Conservation (phyloP, 2,888 invertebrate species). For the Mesochorus sp. region DNA sequence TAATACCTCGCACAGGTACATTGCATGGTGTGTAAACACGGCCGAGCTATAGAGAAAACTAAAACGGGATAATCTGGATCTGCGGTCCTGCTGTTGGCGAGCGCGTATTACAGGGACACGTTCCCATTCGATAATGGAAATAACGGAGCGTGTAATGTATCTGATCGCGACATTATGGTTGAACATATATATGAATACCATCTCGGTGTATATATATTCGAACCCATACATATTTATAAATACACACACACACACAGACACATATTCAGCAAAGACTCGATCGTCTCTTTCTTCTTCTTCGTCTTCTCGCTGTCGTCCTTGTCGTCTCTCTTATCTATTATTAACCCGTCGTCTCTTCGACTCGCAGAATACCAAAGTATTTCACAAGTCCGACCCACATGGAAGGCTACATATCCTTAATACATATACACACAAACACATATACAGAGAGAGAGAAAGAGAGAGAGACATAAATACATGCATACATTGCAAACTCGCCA, state of each 20-base stretch:
- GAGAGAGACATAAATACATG: not conserved
- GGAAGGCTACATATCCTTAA: not conserved
- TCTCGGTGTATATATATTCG: too few species aligned
- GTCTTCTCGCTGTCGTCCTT: constrained; percentile 9
- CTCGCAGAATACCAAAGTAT: constrained; percentile 64
- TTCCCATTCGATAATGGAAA: constrained; percentile 63
- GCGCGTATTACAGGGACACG: constrained; percentile 49
- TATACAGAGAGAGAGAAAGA: not conserved
- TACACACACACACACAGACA: not conserved
- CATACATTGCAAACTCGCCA: constrained; percentile 9
- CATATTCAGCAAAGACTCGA: not conserved
- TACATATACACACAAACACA: not conserved
- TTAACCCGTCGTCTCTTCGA: constrained; percentile 63
- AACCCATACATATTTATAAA: too few species aligned
- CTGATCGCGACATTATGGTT: constrained; percentile 46
- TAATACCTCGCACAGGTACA: not conserved
- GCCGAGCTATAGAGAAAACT: constrained; percentile 23
- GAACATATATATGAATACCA: constrained; percentile 7
- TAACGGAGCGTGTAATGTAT: constrained; percentile 60
- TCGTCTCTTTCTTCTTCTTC: not conserved
- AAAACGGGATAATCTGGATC: constrained; percentile 48
- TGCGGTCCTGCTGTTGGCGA: constrained; percentile 48
- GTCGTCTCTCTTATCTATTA: constrained; percentile 64
- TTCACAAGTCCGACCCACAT: constrained; percentile 67
- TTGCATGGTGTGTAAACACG: not conserved